Evolutionary conservation across 2,888 invertebrate species (phyloP).

Genomic region (Nineta flava): DNA sequence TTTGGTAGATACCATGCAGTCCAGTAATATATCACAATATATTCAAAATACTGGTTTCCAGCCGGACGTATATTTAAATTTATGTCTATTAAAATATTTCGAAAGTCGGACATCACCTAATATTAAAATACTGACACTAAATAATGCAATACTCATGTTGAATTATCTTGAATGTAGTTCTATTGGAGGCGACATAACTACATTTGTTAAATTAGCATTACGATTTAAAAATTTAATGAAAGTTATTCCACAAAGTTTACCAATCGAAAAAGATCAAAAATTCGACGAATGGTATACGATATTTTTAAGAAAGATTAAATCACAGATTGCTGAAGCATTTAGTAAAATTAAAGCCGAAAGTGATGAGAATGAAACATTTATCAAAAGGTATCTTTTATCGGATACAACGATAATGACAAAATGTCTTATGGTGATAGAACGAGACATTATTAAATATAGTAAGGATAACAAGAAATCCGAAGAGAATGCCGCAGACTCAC

Average conservation of each 20-base stretch:
- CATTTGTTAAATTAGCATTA: background rate
- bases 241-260: background rate
- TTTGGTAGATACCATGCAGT: no score
- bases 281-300: background rate
- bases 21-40: no score
- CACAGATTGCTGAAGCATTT: background rate
- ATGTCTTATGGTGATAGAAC: no score
- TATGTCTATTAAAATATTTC: background rate
- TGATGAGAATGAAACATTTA: no score
- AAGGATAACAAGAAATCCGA: no score
- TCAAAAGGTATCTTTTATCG: no score
- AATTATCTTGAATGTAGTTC: background rate
- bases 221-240: background rate
- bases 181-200: background rate
- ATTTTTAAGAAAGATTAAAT: background rate
- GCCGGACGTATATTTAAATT: background rate
- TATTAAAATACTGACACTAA: background rate
- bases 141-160: background rate
- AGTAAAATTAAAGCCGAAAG: background rate
- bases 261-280: background rate
- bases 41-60: background rate
- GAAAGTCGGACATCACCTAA: background rate
- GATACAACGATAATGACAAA: no score
- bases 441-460: no score
- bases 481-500: no score